phyloP scores from a whole-genome alignment of 2,888 invertebrate species.

The Drosophila multiciliata region DNA sequence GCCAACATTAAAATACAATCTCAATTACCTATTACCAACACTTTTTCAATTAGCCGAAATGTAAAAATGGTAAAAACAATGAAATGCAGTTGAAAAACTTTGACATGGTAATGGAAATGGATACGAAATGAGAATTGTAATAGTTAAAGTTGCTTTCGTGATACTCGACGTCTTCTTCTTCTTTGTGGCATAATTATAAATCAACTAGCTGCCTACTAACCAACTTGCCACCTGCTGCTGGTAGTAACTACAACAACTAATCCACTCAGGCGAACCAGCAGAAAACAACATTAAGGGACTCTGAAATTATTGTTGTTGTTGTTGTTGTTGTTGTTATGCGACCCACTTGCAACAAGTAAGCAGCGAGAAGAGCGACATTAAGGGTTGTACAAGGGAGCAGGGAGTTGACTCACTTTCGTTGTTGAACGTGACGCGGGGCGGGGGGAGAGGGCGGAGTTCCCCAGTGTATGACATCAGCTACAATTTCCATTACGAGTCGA shows the following conservation, averaged over 20 bases:
- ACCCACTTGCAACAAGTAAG: conserved; percentile 76
- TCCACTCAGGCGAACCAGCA: conserved; percentile 66
- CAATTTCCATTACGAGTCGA: conserved; percentile 79
- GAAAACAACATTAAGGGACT: conserved; percentile 60
- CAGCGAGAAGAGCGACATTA: conserved; percentile 25
- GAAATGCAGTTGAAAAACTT: conserved; percentile 20
- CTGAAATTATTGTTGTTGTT: conserved; percentile 27
- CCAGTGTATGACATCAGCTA: conserved; percentile 79
- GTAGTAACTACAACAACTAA: conserved; percentile 54
- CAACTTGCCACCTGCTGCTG: conserved; percentile 15
- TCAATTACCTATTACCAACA: conserved; percentile 3
- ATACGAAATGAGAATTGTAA: conserved; percentile 22
- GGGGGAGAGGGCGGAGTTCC: conserved; percentile 41
- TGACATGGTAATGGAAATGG: conserved; percentile 22
- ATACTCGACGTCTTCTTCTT: conserved; percentile 15
- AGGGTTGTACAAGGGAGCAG: conserved; percentile 24
- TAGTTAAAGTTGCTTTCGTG: conserved; percentile 21
- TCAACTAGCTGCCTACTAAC: conserved; percentile 64
- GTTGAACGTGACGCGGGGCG: not conserved
- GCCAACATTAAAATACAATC: conserved; percentile 1
- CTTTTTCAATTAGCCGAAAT: conserved; percentile 45
- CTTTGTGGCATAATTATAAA: conserved; percentile 68
- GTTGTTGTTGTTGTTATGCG: conserved; percentile 49
- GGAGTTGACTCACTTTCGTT: conserved; percentile 67
- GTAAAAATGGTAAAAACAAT: conserved; percentile 9